Base-by-base conservation (phyloP, 2,888 invertebrate species). In the Apeira syringaria region DNA sequence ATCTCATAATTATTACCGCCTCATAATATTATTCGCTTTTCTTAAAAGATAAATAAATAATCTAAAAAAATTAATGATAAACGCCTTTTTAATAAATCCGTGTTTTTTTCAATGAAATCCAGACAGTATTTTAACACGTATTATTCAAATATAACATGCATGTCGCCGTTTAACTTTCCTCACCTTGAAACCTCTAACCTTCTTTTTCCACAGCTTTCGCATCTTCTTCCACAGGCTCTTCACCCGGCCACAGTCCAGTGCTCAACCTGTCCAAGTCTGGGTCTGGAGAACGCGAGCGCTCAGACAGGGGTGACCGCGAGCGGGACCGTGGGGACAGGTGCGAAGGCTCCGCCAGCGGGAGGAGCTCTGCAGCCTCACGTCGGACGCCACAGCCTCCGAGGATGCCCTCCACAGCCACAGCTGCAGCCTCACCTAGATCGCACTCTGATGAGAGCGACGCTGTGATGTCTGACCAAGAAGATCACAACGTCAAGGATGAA, bases 201-300 rank as follows among this genome's bases (percentile, higher is more conserved):
- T 50, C 51, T 52, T 52, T 52, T 55, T 52, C 51, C 49, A 47
- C 52, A 55, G 52, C 52, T 47, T 47, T 55, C 29, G 40, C 44
- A 49, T 55, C 54, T 52, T 47, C 52, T 52, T 55, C 54, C 42
- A 37, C 90, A 95, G 95, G 94, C 61, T 97, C 97, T 48, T 96
- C 97, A 54, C 95, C 95, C 67, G 95, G 96, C 39, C 96, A 96
- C 90, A 97, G 97, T 93, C 97, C 97, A 50, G 97, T 97, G 58
- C 87, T 97, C 67, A 97, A 97, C 89, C 91, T 98, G 45, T 97
- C 97, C 39, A 97, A 97, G 87, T 96, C 96, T 42, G 96, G 96
- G 37, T 94, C 94, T 85, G 69, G 94, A 50, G 96, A 95, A 55
- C 95, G 96, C 68, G 93, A 93, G 27, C 66, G 87, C 22, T 78